Percentiles rank a stretch among this genome's conserved stretches.
Evolutionary conservation across 1,140 invertebrate genomes (phyloP).

Genomic region (Dermatophagoides farinae): DNA sequence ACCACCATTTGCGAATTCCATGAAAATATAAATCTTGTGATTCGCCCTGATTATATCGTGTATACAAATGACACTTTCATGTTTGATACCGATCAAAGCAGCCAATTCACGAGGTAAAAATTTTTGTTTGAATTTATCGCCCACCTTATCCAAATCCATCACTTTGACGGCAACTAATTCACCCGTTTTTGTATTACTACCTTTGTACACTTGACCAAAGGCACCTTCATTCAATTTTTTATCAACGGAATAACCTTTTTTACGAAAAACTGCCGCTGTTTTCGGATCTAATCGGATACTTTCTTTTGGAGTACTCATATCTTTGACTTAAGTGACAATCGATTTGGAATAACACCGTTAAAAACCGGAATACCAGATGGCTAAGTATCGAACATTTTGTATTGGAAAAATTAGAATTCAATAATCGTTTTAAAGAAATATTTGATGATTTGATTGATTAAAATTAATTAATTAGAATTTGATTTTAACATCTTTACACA

Average conservation of each 20-base stretch:
- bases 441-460: too few species aligned
- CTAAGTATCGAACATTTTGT: neutral
- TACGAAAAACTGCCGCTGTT: constrained; percentile 5
- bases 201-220: constrained; percentile 13
- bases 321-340: neutral
- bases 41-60: constrained; percentile 4
- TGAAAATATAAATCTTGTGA: constrained; percentile 11
- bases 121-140: constrained; percentile 11
- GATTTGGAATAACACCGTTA: neutral
- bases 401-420: neutral
- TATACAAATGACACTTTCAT: neutral
- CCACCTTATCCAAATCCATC: constrained; percentile 9
- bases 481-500: too few species aligned
- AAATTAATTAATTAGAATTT: too few species aligned
- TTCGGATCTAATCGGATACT: constrained; percentile 8
- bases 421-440: too few species aligned
- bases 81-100: constrained; percentile 2
- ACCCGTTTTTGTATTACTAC: constrained; percentile 7
- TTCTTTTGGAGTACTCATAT: neutral
- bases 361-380: neutral
- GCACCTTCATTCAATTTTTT: constrained; percentile 11
- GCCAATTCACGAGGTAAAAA: constrained; percentile 13
- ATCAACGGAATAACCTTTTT: constrained; percentile 6
- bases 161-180: constrained; percentile 9
- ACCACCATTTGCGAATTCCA: constrained; percentile 11